phyloP scores from a whole-genome alignment of 2,113 vertebrate genomes.

The Lichenostomus cassidix region DNA sequence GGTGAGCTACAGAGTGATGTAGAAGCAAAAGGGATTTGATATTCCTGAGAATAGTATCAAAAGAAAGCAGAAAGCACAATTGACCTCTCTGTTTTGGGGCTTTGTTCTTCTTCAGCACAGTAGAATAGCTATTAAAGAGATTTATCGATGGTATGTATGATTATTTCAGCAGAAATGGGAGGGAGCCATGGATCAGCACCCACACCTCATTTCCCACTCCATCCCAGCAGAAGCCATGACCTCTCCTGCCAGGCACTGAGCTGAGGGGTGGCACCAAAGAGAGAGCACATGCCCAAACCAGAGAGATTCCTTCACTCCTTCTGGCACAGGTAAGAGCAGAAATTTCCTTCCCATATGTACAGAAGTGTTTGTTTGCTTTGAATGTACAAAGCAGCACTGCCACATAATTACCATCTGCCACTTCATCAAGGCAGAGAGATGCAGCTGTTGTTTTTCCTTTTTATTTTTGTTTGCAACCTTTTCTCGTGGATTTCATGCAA shows the following conservation, averaged over 20 bases:
- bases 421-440: not conserved
- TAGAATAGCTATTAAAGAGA: not conserved
- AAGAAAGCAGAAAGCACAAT: not conserved
- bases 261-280: not conserved
- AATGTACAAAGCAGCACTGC: not conserved
- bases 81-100: not conserved
- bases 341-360: not conserved
- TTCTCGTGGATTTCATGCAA: not conserved
- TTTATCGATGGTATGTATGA: not conserved
- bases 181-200: not conserved
- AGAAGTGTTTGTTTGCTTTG: not conserved
- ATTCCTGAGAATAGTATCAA: not conserved
- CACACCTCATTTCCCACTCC: not conserved
- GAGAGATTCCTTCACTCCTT: not conserved
- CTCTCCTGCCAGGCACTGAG: not conserved
- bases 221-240: not conserved
- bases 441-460: not conserved
- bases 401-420: not conserved
- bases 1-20: rapidly evolving
- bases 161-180: not conserved
- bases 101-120: not conserved
- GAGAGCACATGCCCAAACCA: not conserved
- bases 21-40: not conserved
- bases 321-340: not conserved
- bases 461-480: not conserved